Percentiles rank a stretch among this genome's conserved stretches.
Evolutionary conservation across 2,888 invertebrate species (phyloP).

Genomic region (Nipponacmea schrenckii): DNA sequence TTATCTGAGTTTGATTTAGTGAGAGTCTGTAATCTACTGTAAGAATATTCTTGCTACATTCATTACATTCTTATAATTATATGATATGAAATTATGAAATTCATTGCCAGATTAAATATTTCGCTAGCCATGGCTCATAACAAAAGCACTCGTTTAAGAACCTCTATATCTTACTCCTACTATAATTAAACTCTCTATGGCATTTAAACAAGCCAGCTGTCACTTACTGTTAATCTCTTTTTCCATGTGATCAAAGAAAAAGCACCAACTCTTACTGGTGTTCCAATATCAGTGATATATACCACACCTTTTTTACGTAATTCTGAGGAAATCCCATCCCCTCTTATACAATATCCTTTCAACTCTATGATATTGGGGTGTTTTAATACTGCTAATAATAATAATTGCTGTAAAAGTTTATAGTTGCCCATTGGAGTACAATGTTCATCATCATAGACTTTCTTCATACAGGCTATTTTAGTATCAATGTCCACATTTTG

Average conservation of each 20-base stretch:
- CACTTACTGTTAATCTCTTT: constrained; percentile 39
- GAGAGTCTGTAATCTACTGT: too few relatives aligned
- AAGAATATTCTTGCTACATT: too few relatives aligned
- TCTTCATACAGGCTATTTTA: constrained; percentile 56
- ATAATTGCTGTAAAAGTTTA: constrained; percentile 49
- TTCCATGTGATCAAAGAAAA: constrained; percentile 31
- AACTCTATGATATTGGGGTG: constrained; percentile 44
- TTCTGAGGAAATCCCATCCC: constrained; percentile 42
- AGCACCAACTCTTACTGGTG: constrained; percentile 28
- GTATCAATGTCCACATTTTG: constrained; percentile 44
- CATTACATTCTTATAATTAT: too few relatives aligned
- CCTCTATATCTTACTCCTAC: too few relatives aligned
- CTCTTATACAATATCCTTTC: constrained; percentile 56
- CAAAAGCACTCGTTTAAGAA: too few relatives aligned
- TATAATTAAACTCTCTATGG: too few relatives aligned
- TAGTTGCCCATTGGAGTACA: constrained; percentile 56
- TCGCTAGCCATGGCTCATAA: too few relatives aligned
- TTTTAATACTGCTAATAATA: constrained; percentile 43
- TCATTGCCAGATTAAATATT: too few relatives aligned
- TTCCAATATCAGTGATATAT: constrained; percentile 49
- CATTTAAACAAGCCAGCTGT: background rate
- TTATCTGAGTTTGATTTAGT: too few relatives aligned
- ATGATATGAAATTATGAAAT: too few relatives aligned
- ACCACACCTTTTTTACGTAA: constrained; percentile 50
- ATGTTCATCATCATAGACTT: constrained; percentile 46